Conservation (phyloP, 2,113 vertebrate genomes). For the Galbula dea region DNA sequence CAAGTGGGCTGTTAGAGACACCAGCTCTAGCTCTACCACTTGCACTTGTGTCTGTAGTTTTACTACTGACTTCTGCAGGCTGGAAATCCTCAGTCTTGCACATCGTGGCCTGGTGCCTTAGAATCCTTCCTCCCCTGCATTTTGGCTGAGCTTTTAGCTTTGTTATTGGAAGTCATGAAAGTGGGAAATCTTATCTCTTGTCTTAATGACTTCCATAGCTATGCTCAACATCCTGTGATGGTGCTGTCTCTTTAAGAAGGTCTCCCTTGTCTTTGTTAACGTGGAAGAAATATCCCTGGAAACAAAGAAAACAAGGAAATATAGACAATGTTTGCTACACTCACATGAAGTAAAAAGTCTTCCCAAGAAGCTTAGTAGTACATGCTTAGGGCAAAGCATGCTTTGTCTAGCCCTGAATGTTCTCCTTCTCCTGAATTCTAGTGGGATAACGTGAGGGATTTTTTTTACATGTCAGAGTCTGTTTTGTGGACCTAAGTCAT, state of each 20-base stretch:
- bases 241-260: background rate
- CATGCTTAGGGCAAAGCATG: background rate
- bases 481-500: background rate
- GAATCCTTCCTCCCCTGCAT: background rate
- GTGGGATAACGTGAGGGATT: background rate
- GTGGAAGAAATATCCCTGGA: slow-evolving; percentile 20
- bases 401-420: background rate
- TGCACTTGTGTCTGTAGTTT: background rate
- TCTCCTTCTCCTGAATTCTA: slow-evolving; percentile 4
- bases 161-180: background rate
- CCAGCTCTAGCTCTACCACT: background rate
- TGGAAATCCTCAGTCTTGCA: background rate
- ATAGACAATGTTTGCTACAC: slow-evolving; percentile 21
- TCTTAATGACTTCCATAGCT: slow-evolving; percentile 38
- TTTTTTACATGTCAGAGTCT: background rate
- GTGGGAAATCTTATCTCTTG: slow-evolving; percentile 56
- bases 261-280: slow-evolving; percentile 42
- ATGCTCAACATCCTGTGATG: slow-evolving; percentile 40
- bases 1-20: rapidly evolving
- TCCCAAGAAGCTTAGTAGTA: background rate
- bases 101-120: background rate
- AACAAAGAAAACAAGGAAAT: slow-evolving; percentile 53
- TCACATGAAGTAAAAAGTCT: slow-evolving; percentile 10
- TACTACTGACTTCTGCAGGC: background rate
- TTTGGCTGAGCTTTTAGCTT: background rate